Evolutionary conservation across 2,888 invertebrate species (phyloP).

Genomic region (Blastobasis lacticolella): DNA sequence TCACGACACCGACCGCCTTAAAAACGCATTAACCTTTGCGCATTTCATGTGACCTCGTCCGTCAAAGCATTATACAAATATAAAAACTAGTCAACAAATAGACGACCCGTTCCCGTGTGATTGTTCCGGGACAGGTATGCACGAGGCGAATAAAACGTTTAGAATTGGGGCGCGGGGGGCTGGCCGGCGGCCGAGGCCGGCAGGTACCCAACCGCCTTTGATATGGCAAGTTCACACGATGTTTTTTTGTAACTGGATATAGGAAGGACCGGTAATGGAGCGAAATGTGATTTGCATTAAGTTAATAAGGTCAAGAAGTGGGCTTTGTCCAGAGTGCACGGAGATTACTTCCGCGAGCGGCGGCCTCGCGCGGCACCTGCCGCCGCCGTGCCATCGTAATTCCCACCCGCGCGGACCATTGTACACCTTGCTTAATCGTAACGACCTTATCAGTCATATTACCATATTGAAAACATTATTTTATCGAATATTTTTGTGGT

Average conservation of each 20-base stretch:
- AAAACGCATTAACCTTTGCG: conserved; percentile 15
- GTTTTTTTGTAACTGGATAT: conserved; percentile 20
- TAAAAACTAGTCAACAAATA: conserved; percentile 9
- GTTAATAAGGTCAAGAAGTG: conserved; percentile 54
- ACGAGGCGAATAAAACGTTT: conserved; percentile 38
- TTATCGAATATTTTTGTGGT: background rate
- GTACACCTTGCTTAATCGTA: too few relatives aligned
- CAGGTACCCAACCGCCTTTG: conserved; percentile 56
- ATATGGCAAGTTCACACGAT: conserved; percentile 47
- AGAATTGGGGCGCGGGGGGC: conserved; percentile 43
- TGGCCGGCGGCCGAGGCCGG: conserved; percentile 39
- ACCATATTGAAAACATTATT: too few relatives aligned
- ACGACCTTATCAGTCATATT: too few relatives aligned
- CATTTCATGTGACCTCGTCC: conserved; percentile 20
- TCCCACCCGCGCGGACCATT: conserved; percentile 84
- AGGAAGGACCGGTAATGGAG: conserved; percentile 15
- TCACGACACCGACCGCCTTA: conserved; percentile 5
- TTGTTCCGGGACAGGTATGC: conserved; percentile 52
- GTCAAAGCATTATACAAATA: conserved; percentile 4
- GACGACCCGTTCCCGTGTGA: conserved; percentile 54
- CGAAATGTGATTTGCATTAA: conserved; percentile 34
- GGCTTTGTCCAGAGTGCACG: conserved; percentile 42
- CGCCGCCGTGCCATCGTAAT: conserved; percentile 87
- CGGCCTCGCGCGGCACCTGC: conserved; percentile 60
- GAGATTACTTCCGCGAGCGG: conserved; percentile 73